These are phyloP conservation scores for Urocyon cinereoargenteus DNA, from an alignment of 2,797 vertebrate species.

Conservation along the genomic window DNA sequence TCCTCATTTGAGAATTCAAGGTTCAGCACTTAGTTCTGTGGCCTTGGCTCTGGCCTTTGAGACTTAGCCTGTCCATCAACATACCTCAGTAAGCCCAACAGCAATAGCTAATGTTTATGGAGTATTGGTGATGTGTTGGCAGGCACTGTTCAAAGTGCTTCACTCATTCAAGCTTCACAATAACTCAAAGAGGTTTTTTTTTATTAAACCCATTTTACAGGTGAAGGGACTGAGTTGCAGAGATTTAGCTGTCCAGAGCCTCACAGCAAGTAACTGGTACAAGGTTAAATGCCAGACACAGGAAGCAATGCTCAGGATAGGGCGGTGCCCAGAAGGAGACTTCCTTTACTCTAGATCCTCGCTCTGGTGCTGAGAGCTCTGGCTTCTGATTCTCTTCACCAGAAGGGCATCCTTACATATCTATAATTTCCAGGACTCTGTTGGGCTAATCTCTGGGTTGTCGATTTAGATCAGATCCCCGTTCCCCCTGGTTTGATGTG, in stretches of 20 bases:
- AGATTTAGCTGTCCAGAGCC: not conserved
- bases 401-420: not conserved
- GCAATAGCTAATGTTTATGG: not conserved
- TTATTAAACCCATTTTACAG: not conserved
- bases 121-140: not conserved
- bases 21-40: not conserved
- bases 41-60: not conserved
- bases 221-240: not conserved
- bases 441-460: not conserved
- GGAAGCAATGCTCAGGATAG: not conserved
- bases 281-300: not conserved
- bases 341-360: not conserved
- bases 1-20: not conserved
- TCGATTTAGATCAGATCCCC: not conserved
- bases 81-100: not conserved
- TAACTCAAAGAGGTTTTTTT: not conserved
- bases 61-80: not conserved
- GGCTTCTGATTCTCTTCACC: not conserved
- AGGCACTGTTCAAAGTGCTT: not conserved
- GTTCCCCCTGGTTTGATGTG: not conserved
- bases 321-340: not conserved
- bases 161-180: not conserved
- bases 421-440: not conserved
- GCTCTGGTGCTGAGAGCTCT: not conserved
- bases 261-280: not conserved